Evolutionary conservation across 2,888 invertebrate genomes (phyloP).

Genomic region (Calephelis perditalis): DNA sequence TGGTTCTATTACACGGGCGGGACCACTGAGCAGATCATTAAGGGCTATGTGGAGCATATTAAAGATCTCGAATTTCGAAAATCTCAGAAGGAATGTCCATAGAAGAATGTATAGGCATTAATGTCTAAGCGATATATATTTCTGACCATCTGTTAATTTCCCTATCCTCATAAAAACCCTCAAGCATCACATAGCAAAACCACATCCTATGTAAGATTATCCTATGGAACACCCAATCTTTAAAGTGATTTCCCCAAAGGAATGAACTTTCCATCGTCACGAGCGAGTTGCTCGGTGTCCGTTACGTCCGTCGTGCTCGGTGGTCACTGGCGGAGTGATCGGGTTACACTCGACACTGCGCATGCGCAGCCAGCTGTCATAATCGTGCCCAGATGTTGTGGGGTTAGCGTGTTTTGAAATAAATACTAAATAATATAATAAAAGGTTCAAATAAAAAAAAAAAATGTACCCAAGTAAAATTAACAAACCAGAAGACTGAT

Average conservation of each 20-base stretch:
- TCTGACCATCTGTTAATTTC: no score
- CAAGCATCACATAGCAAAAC: background rate
- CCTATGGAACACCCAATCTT: slow-evolving; percentile 3
- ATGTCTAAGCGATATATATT: no score
- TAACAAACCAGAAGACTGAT: no score
- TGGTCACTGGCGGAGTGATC: slow-evolving; percentile 48
- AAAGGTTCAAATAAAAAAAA: background rate
- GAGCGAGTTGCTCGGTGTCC: slow-evolving; percentile 39
- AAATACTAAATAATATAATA: background rate
- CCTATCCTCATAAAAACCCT: background rate
- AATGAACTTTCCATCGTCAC: slow-evolving; percentile 49
- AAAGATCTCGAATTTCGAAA: no score
- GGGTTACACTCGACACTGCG: slow-evolving; percentile 37
- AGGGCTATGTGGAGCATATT: no score
- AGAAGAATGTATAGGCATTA: no score
- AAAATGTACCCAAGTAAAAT: no score
- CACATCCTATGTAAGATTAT: slow-evolving; percentile 21
- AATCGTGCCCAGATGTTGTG: slow-evolving; percentile 21
- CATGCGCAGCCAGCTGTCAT: slow-evolving; percentile 29
- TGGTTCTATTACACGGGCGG: no score
- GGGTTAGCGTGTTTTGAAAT: slow-evolving; percentile 15
- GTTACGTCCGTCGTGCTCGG: slow-evolving; percentile 55
- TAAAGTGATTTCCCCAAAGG: slow-evolving; percentile 44
- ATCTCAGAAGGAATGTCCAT: no score
- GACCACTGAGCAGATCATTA: no score